Conservation (phyloP, 2,113 vertebrate species). For the Callocephalon fimbriatum region DNA sequence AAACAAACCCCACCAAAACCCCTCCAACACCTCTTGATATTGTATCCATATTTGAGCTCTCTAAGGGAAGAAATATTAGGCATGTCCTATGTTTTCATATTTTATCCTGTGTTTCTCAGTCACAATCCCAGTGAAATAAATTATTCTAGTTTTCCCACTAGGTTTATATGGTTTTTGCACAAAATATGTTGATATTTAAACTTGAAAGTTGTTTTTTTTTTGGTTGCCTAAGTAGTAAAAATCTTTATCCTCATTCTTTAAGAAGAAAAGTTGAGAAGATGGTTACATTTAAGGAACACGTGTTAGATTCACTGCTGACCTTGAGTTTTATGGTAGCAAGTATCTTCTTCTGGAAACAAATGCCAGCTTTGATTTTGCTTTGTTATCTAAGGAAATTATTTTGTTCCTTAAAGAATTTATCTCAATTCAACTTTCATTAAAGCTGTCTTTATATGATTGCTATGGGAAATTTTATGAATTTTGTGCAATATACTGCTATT, state of each 20-base stretch:
- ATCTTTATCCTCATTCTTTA: not conserved
- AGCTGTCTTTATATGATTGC: not conserved
- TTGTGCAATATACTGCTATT: not conserved
- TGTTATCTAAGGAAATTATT: not conserved
- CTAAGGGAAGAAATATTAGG: not conserved
- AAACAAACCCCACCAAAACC: not conserved
- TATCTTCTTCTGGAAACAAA: not conserved
- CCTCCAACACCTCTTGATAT: not conserved
- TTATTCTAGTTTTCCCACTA: not conserved
- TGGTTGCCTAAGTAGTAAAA: not conserved
- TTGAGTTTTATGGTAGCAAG: not conserved
- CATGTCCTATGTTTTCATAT: not conserved
- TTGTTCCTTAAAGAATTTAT: not conserved
- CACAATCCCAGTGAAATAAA: not conserved
- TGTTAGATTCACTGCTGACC: not conserved
- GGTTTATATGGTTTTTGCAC: not conserved
- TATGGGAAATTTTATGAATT: not conserved
- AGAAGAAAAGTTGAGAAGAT: not conserved
- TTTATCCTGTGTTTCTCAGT: not conserved
- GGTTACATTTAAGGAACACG: not conserved
- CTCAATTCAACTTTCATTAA: not conserved
- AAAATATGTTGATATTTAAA: not conserved
- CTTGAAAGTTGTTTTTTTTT: not conserved
- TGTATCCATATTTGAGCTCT: not conserved
- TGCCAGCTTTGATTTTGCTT: not conserved